A percentile compares a stretch with the other conserved stretches of the same genome.
These are phyloP conservation scores for Microtus oregoni DNA, from an alignment of 2,113 vertebrate species.

Conservation along the genomic window DNA sequence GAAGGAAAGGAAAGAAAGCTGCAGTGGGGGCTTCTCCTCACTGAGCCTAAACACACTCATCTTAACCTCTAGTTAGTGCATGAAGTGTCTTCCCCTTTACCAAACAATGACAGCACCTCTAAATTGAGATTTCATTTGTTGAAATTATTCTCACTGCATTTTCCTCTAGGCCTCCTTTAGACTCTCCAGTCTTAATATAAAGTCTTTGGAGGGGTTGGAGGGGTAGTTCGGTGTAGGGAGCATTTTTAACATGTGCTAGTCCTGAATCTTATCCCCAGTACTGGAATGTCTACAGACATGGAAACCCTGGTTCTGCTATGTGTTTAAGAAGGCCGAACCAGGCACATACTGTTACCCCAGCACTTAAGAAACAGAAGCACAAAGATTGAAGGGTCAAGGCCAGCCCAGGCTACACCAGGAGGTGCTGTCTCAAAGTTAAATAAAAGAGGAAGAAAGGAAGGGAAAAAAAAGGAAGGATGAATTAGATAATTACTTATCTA, in stretches of 20 bases:
- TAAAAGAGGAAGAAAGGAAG: background rate
- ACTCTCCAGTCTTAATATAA: constrained; percentile 42
- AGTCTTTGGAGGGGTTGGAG: background rate
- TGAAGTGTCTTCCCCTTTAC: background rate
- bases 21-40: background rate
- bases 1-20: background rate
- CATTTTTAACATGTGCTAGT: background rate
- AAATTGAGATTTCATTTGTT: constrained; percentile 42
- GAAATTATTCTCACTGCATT: constrained; percentile 34
- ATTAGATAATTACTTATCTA: constrained; percentile 20
- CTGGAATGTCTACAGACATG: background rate
- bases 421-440: background rate
- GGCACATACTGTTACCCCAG: background rate
- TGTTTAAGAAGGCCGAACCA: background rate
- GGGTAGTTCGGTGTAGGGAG: background rate
- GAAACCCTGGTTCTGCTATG: background rate
- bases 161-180: constrained; percentile 20
- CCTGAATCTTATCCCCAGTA: background rate
- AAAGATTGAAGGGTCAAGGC: background rate
- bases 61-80: constrained; percentile 8
- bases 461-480: background rate
- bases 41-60: background rate
- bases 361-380: background rate
- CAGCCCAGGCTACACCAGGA: background rate
- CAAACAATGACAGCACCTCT: constrained; percentile 14